A percentile compares a stretch with the other conserved stretches of the same genome.
Evolutionary conservation across 2,888 invertebrate species (phyloP).

Genomic region (Plagiodera versicolora): DNA sequence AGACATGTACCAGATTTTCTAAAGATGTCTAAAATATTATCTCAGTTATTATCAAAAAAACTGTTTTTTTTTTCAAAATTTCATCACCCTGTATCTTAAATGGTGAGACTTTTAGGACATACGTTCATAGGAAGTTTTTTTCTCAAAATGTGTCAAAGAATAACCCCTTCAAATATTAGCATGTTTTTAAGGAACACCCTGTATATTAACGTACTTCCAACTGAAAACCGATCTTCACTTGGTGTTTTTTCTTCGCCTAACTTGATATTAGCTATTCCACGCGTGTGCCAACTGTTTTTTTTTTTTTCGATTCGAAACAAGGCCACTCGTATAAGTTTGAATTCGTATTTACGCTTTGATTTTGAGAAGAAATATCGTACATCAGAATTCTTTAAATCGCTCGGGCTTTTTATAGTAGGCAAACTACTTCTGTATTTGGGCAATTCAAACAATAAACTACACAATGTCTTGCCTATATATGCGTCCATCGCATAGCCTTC

Average conservation of each 20-base stretch:
- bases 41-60: too few relatives aligned
- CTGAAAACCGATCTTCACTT: background rate
- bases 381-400: constrained; percentile 39
- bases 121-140: too few relatives aligned
- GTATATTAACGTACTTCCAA: too few relatives aligned
- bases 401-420: constrained; percentile 37
- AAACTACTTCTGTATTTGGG: constrained; percentile 45
- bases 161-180: too few relatives aligned
- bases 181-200: too few relatives aligned
- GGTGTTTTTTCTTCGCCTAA: background rate
- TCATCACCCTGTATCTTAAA: too few relatives aligned
- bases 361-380: constrained; percentile 33
- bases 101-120: too few relatives aligned
- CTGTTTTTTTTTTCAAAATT: too few relatives aligned
- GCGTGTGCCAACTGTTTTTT: constrained; percentile 15
- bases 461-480: constrained; percentile 41
- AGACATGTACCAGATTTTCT: too few relatives aligned
- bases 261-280: constrained; percentile 14
- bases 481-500: constrained; percentile 31
- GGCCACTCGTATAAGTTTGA: constrained; percentile 24
- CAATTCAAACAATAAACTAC: constrained; percentile 40
- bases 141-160: too few relatives aligned
- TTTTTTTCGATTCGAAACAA: constrained; percentile 26
- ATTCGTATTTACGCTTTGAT: constrained; percentile 30
- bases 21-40: too few relatives aligned